Base-by-base conservation (phyloP, 92 coral and sea anemone species). In the Montipora capitata region DNA sequence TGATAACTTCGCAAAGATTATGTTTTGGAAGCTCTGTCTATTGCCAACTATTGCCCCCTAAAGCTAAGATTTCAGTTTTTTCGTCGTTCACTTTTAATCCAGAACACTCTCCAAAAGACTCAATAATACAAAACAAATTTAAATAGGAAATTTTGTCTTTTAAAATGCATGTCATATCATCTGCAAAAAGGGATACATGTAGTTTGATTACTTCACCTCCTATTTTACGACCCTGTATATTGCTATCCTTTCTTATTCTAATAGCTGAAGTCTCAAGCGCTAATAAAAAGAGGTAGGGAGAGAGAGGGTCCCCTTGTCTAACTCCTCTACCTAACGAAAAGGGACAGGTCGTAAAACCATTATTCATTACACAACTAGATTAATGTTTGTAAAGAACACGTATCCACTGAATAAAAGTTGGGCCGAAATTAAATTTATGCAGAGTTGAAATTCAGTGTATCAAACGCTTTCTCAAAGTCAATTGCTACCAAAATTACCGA, bases 271-370 rank as follows among this genome's bases (percentile, higher is more conserved):
- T 49, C 64, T 91, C 87, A 35, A 89, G 48, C 2, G 69, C 79
- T 35, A 87, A 18, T 0, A 68, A 88, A 59, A 91, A 91, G 7
- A 87, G 51, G 64, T 80, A 87, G 44, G 94, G 87, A 40, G 89
- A 81, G 38, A 91, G 79, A 17, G 94, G 94, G 61, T 92, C 93
- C 13, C 95, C 89, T 68, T 92, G 93, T 42, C 93, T 76, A 40
- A 89, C 85, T 6, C 91, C 91, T 51, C 82, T 90, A 10, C 68
- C 71, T 70, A 77, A 56, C 3, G 76, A 6, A 49, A 86, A 90
- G 18, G 41, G 45, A 11, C 79, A 72, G 10, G 91, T 78, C 20
- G 80, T 82, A 14, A 67, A 65, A 2, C 89, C 90, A 78, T 59
- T 54, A 10, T 77, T 77, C 82, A 77, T 59, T 77, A 77, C 82